Evolutionary conservation across 2,113 vertebrate genomes (phyloP).

Genomic region (Ctenodactylus gundi): DNA sequence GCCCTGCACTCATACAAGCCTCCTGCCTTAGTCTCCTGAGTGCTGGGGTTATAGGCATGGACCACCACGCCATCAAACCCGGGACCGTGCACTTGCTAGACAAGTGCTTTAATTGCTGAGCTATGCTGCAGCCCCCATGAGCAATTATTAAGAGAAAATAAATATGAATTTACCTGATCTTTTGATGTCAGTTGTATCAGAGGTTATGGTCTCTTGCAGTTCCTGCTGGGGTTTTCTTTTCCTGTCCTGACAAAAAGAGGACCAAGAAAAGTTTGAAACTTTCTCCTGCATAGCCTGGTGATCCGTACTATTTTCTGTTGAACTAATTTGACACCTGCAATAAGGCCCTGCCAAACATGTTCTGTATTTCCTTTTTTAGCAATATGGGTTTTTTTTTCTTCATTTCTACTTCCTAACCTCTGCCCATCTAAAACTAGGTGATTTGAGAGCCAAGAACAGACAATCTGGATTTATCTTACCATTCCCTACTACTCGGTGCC

Average conservation of each 20-base stretch:
- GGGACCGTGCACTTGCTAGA: no score
- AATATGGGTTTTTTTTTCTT: neutral
- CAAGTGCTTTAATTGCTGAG: no score
- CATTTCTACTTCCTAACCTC: neutral
- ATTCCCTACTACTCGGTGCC: neutral
- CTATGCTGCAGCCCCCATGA: no score
- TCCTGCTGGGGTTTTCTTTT: conserved; percentile 34
- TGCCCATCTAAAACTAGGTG: neutral
- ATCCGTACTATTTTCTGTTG: neutral
- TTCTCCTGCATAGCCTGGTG: neutral
- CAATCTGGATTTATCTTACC: neutral
- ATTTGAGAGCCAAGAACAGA: neutral
- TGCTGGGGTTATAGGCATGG: no score
- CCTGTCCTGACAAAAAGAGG: conserved; percentile 39
- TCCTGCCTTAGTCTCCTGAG: no score
- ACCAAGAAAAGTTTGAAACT: neutral
- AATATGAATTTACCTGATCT: neutral
- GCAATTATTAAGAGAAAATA: neutral
- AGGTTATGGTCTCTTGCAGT: neutral
- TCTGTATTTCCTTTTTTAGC: neutral
- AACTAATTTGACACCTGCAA: neutral
- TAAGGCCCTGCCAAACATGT: neutral
- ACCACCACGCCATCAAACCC: no score
- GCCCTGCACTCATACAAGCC: no score
- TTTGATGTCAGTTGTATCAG: neutral